Conservation (phyloP, 2,113 vertebrate species). For the Corvus cornix region DNA sequence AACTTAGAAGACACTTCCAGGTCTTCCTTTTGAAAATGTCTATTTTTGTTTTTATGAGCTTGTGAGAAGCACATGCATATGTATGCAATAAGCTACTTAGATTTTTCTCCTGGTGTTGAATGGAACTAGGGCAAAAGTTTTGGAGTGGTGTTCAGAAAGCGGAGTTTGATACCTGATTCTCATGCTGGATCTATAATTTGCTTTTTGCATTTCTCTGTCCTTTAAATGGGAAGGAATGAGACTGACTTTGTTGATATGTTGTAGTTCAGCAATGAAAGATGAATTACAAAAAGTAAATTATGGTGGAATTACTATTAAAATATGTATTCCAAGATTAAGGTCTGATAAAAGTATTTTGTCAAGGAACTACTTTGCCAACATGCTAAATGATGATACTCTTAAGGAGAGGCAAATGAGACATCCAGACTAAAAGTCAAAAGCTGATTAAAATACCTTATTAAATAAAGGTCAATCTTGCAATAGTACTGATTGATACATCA, state of each 20-base stretch:
- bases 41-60: background rate
- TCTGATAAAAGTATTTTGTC: background rate
- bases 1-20: background rate
- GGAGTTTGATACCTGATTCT: background rate
- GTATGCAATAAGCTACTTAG: background rate
- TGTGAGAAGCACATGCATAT: background rate
- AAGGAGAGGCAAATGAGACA: constrained; percentile 23
- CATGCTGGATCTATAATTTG: background rate
- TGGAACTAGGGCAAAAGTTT: background rate
- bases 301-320: background rate
- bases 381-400: background rate
- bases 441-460: constrained; percentile 60
- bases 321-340: background rate
- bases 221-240: background rate
- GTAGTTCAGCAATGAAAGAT: background rate
- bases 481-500: constrained; percentile 49
- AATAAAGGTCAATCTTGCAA: constrained; percentile 42
- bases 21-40: background rate
- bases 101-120: background rate
- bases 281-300: background rate
- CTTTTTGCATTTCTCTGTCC: background rate
- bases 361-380: background rate
- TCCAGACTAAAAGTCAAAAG: constrained; percentile 1
- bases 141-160: background rate
- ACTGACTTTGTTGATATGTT: background rate